These are phyloP conservation scores for Campoplex nolae DNA, from an alignment of 2,888 invertebrate genomes.

Conservation along the genomic window DNA sequence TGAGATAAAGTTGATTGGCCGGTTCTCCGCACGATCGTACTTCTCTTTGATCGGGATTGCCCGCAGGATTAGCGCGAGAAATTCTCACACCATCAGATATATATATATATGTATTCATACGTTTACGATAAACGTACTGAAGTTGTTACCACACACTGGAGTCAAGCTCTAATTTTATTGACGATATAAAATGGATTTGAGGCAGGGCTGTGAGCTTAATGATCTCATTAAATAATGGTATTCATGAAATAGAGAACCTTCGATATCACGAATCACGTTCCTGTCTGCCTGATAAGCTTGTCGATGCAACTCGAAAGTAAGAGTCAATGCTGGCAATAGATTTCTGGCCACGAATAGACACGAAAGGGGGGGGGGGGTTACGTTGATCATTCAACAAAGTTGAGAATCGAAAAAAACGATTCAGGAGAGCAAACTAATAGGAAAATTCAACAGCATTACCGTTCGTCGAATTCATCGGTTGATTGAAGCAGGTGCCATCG, in stretches of 20 bases:
- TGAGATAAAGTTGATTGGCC: conserved; percentile 51
- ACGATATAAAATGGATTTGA: conserved; percentile 56
- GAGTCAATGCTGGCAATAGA: not conserved
- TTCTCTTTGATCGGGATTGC: conserved; percentile 51
- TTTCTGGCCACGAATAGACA: not conserved
- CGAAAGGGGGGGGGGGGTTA: too few species aligned
- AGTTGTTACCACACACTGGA: conserved; percentile 32
- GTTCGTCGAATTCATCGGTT: not conserved
- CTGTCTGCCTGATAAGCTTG: conserved; percentile 23
- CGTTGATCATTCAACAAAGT: not conserved
- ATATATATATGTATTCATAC: conserved; percentile 1
- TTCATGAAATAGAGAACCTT: conserved; percentile 29
- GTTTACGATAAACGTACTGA: not conserved
- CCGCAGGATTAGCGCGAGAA: conserved; percentile 55
- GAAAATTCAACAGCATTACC: not conserved
- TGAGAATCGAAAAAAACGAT: not conserved
- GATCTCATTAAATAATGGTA: conserved; percentile 44
- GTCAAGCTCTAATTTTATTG: conserved; percentile 63
- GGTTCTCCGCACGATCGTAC: conserved; percentile 55
- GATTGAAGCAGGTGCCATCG: not conserved
- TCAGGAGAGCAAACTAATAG: not conserved
- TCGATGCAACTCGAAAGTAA: not conserved
- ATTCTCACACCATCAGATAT: conserved; percentile 41
- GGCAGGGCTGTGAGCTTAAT: conserved; percentile 19
- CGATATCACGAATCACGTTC: conserved; percentile 20